These are phyloP conservation scores for Abrostola tripartita DNA, from an alignment of 2,888 invertebrate species.

Conservation along the genomic window DNA sequence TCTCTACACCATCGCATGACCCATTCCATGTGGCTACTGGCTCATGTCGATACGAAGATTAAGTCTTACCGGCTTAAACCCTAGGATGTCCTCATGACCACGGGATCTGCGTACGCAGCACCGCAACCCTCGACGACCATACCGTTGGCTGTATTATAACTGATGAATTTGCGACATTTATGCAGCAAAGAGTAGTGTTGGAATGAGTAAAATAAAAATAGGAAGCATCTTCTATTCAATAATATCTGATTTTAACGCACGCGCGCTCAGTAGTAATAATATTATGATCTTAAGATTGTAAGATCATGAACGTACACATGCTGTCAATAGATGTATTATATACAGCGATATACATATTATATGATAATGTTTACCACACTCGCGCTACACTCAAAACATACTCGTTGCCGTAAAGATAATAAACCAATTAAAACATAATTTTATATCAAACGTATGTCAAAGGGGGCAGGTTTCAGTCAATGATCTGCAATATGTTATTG, in stretches of 20 bases:
- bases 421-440: constrained; percentile 47
- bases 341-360: not conserved
- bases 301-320: not conserved
- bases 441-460: constrained; percentile 48
- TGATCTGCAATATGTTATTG: constrained; percentile 62
- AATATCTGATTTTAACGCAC: not conserved
- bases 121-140: too few relatives aligned
- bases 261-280: too few relatives aligned
- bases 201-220: not conserved
- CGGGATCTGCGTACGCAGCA: too few relatives aligned
- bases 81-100: too few relatives aligned
- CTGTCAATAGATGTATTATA: not conserved
- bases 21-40: too few relatives aligned
- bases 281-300: too few relatives aligned
- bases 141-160: too few relatives aligned
- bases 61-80: too few relatives aligned
- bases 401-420: constrained; percentile 25
- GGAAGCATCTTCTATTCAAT: not conserved
- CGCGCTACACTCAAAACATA: constrained; percentile 16
- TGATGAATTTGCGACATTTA: too few relatives aligned
- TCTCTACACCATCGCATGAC: too few relatives aligned
- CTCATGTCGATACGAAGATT: too few relatives aligned
- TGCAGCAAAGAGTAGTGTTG: too few relatives aligned
- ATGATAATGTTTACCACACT: constrained; percentile 2
- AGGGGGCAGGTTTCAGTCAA: constrained; percentile 67